Percentiles rank a stretch among this genome's conserved stretches.
Conservation (phyloP, 2,113 vertebrate genomes). For the Platichthys flesus region DNA sequence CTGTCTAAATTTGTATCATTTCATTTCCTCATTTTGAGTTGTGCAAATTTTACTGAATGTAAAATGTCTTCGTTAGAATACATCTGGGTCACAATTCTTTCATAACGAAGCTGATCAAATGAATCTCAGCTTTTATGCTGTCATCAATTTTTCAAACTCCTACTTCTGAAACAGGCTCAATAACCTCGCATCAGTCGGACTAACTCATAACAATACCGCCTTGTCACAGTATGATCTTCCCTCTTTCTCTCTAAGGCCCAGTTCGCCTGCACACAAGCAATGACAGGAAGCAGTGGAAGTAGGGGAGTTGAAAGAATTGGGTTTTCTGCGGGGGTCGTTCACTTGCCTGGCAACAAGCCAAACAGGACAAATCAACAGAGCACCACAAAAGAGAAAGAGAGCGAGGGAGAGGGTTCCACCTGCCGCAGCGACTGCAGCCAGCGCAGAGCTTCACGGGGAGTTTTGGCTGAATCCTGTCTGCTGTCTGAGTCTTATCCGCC, state of each 20-base stretch:
- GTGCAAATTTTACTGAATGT: background rate
- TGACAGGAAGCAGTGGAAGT: slow-evolving; percentile 54
- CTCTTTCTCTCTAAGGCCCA: background rate
- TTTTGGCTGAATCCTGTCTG: slow-evolving; percentile 31
- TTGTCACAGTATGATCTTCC: background rate
- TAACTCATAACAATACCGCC: background rate
- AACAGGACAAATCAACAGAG: slow-evolving; percentile 49
- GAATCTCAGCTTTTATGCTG: background rate
- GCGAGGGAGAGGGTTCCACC: slow-evolving; percentile 41
- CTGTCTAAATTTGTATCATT: background rate
- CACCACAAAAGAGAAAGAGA: slow-evolving; percentile 38
- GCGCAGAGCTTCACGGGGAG: slow-evolving; percentile 25
- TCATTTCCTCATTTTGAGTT: background rate
- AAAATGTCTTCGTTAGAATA: background rate
- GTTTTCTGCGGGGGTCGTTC: slow-evolving; percentile 39
- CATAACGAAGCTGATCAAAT: background rate
- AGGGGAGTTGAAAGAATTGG: slow-evolving; percentile 31
- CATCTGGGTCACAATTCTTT: no score
- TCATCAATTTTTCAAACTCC: background rate
- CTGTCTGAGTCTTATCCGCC: slow-evolving; percentile 42
- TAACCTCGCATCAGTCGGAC: background rate
- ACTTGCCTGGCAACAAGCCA: slow-evolving; percentile 48
- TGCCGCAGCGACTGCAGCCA: slow-evolving; percentile 32
- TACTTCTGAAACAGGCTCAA: background rate
- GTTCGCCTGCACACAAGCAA: background rate